Evolutionary conservation across 2,797 vertebrate species (phyloP), one percentile per base, ranked within the genome.

Genomic region (Acridotheres tristis): DNA sequence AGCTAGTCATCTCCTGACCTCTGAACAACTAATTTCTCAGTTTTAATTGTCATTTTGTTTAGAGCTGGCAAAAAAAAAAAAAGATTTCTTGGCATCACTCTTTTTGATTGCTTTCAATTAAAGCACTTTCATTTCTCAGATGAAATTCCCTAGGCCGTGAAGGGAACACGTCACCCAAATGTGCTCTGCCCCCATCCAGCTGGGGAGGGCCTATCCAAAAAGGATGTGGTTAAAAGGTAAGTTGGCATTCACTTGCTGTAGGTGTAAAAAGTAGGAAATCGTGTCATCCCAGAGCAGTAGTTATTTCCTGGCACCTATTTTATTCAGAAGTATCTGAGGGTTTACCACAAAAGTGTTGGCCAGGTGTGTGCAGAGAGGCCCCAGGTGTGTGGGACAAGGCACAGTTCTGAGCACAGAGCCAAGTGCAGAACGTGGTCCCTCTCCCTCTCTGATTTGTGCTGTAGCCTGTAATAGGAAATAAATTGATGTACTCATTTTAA

Each of bases 61-160:
- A 78, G n/a, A 26, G n/a, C 14, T 86, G 57, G 38, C 10, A 12
- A 12, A 40, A 42, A 81, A 82, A 82, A 36, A 36, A 36, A 36
- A 36, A 81, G 8, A 48, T 80, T 76, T 91, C 36, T 93, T 86
- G 57, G n/a, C 75, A 29, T 78, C 58, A 16, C 53, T 91, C 32
- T 89, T 93, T 85, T 96, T 93, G 54, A 43, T 73, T 51, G 83
- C 58, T 61, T 69, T 95, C 85, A 87, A 65, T 94, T 92, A 95
- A 93, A 91, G 65, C 25, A n/a, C 50, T 93, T 58, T 18, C 30
- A 38, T 71, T 95, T 93, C 36, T 14, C 48, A 40, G 79, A 29
- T 30, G 16, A 20, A 25, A 40, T 58, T 47, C 36, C 76, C 53
- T 21, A 85, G 94, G 43, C 67, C 92, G 11, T 5, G 25, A 47